phyloP scores from a whole-genome alignment of 2,888 invertebrate genomes.

The Strigamia maritima region DNA sequence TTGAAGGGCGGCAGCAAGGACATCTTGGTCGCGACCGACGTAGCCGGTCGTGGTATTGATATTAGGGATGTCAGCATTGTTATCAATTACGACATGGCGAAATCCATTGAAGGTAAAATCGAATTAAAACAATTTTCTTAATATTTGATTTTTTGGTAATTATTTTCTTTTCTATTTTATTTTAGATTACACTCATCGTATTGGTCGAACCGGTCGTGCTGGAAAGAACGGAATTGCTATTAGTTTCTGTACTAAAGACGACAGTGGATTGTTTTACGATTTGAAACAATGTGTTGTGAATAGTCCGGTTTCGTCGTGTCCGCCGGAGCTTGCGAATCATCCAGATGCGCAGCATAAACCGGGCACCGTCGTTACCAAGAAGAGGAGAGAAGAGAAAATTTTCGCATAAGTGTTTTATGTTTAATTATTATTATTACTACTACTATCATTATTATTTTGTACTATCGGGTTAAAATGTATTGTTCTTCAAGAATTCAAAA shows the following conservation, averaged over 20 bases:
- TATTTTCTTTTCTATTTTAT: no score
- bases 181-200: slow-evolving; percentile 94
- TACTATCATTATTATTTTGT: no score
- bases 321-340: slow-evolving; percentile 94
- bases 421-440: no score
- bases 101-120: slow-evolving; percentile 79
- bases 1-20: slow-evolving; percentile 95
- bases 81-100: slow-evolving; percentile 99
- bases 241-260: slow-evolving; percentile 95
- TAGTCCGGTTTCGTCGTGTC: slow-evolving; percentile 91
- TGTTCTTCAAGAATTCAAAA: no score
- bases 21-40: slow-evolving; percentile 98
- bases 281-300: slow-evolving; percentile 83
- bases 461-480: no score
- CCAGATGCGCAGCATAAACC: slow-evolving; percentile 98
- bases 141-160: not conserved
- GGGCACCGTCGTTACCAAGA: slow-evolving; percentile 83
- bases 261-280: slow-evolving; percentile 91
- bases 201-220: slow-evolving; percentile 97
- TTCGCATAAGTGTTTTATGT: no score
- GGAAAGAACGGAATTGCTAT: slow-evolving; percentile 96
- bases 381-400: slow-evolving; percentile 89
- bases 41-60: slow-evolving; percentile 99
- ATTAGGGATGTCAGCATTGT: slow-evolving; percentile 99
- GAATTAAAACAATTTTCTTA: no score